Evolutionary conservation across 2,888 invertebrate genomes (phyloP).

Genomic region (Steinernema scapterisci): DNA sequence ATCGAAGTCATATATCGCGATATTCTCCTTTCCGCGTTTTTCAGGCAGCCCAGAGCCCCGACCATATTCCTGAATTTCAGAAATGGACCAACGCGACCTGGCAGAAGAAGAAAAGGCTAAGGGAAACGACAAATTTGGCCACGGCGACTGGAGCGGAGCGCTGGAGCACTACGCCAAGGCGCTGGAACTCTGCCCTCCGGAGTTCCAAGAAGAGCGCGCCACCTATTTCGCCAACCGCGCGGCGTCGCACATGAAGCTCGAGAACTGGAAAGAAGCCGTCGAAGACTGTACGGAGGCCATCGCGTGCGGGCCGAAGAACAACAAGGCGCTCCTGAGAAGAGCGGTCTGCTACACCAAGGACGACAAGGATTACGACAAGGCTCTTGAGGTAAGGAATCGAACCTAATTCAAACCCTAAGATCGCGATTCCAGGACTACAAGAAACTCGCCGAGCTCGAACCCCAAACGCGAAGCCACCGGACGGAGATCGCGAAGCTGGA

Average conservation of each 20-base stretch:
- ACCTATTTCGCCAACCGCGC: not conserved
- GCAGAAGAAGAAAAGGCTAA: not conserved
- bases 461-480: not conserved
- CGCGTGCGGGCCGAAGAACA: not conserved
- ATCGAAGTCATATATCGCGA: too few relatives aligned
- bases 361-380: slow-evolving; percentile 1
- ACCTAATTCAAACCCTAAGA: not conserved
- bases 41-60: too few relatives aligned
- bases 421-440: not conserved
- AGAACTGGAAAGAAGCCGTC: not conserved
- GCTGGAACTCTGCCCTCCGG: not conserved
- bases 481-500: not conserved
- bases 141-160: not conserved
- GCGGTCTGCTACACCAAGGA: slow-evolving; percentile 20
- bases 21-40: too few relatives aligned
- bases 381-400: not conserved
- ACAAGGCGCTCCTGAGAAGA: not conserved
- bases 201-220: slow-evolving; percentile 1
- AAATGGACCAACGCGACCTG: not conserved
- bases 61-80: not conserved
- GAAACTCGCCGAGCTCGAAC: not conserved
- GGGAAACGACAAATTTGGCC: not conserved
- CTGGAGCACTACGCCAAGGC: not conserved
- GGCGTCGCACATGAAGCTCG: not conserved
- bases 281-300: slow-evolving; percentile 4